These are phyloP conservation scores for Drosophila lutescens DNA, from an alignment of 2,888 invertebrate species.

Conservation along the genomic window DNA sequence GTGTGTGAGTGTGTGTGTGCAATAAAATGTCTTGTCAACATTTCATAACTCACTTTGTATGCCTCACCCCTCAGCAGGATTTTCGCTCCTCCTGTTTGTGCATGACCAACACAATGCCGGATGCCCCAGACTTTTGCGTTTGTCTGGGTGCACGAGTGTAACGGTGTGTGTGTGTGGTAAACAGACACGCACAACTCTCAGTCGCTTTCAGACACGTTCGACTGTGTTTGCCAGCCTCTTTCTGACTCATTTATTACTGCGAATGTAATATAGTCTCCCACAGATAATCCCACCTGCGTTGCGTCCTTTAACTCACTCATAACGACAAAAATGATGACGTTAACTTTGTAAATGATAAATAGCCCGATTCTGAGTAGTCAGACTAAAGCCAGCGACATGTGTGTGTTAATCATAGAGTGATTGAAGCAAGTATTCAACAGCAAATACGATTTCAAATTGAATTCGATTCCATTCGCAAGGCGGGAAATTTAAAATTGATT, in stretches of 20 bases:
- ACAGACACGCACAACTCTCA: slow-evolving; percentile 64
- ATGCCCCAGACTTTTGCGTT: slow-evolving; percentile 47
- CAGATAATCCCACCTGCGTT: neutral
- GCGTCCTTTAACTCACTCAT: slow-evolving; percentile 3
- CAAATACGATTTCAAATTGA: slow-evolving; percentile 15
- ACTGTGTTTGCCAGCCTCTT: slow-evolving; percentile 54
- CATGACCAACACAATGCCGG: slow-evolving; percentile 69
- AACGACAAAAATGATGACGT: slow-evolving; percentile 43
- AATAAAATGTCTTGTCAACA: slow-evolving; percentile 79
- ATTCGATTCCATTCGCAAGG: neutral
- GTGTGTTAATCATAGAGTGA: slow-evolving; percentile 60
- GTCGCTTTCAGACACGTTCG: slow-evolving; percentile 7
- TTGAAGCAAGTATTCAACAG: slow-evolving; percentile 12
- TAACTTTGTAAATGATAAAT: slow-evolving; percentile 57
- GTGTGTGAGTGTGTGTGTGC: slow-evolving; percentile 37
- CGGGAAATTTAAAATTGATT: slow-evolving; percentile 38
- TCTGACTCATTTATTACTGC: slow-evolving; percentile 66
- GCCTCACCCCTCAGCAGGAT: slow-evolving; percentile 23
- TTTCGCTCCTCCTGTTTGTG: slow-evolving; percentile 40
- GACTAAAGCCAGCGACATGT: slow-evolving; percentile 26
- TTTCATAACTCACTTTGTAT: slow-evolving; percentile 77
- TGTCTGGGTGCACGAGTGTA: slow-evolving; percentile 25
- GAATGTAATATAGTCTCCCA: slow-evolving; percentile 62
- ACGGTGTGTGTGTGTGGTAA: slow-evolving; percentile 29
- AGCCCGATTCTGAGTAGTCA: slow-evolving; percentile 27